Conservation (phyloP, 2,797 vertebrate species). For the Yasuhikotakia modesta region DNA sequence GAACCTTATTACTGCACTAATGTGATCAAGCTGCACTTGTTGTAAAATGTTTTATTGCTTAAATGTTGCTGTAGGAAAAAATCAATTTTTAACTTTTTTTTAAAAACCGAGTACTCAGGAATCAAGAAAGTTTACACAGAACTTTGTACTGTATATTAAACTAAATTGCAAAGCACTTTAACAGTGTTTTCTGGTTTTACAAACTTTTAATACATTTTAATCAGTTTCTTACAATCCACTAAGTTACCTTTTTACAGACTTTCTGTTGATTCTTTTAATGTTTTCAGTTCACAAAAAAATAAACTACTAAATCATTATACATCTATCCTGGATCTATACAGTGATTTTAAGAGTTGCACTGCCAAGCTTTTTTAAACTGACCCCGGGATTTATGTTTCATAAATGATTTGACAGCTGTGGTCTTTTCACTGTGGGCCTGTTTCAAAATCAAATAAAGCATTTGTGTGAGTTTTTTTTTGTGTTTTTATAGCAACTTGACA, state of each 20-base stretch:
- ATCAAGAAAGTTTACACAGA: neutral
- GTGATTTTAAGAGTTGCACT: too few relatives aligned
- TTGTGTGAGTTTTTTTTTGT: neutral
- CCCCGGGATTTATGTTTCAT: neutral
- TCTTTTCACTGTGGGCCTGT: neutral
- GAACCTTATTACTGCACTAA: neutral
- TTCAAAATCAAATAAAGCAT: neutral
- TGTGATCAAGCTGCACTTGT: neutral
- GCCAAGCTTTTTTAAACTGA: neutral
- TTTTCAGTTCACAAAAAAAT: neutral
- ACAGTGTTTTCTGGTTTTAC: neutral
- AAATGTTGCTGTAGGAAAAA: neutral
- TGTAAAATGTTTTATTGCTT: neutral
- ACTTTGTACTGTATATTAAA: neutral
- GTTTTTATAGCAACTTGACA: neutral
- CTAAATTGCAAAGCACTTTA: slow-evolving; percentile 1
- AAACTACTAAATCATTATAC: neutral
- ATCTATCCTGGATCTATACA: neutral
- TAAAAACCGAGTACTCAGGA: neutral
- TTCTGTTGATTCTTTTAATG: too few relatives aligned
- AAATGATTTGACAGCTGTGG: neutral
- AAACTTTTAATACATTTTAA: too few relatives aligned
- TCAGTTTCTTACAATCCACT: too few relatives aligned
- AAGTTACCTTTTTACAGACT: too few relatives aligned
- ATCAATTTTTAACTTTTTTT: neutral